Base-by-base conservation (phyloP, 2,888 invertebrate species). In the Scaptomyza reducta region DNA sequence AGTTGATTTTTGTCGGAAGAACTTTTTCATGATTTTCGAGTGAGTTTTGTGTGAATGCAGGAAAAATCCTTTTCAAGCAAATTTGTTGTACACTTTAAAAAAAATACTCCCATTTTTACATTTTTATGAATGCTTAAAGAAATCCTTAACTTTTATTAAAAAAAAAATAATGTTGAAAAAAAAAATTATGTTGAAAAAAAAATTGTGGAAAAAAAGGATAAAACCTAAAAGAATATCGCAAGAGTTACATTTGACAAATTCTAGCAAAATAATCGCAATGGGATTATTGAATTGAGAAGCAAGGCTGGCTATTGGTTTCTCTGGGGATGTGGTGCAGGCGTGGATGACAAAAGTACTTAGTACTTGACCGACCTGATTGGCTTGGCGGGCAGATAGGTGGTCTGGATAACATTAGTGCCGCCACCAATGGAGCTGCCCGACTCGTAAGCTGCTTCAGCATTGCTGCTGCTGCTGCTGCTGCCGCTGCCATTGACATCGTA, bases 351-450 rank as follows among this genome's bases (percentile, higher is more conserved):
- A 14, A 29, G 14, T 35, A 35, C 13, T 57, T 66, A 77, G 66
- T 66, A 77, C 54, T 61, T 74, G 38, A 50, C 61, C 13, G 73
- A 75, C 10, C 74, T 53, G 57, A 74, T 71, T 42, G 85, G 83
- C 64, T 76, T 85, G 31, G 81, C 33, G 42, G 89, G 89, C 76
- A 89, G 70, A 54, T 89, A 89, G 18, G 73, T 74, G 44, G 82
- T 84, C 63, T 64, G 83, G 35, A 77, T 70, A 16, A 77, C 38
- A 38, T 56, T 64, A n/a, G n/a, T 42, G 42, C 49, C 56, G 13
- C 35, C 42, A 6, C 0, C 7, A 38, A 9, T 11, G 59, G 41
- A 65, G 13, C 4, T 60, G 58, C 7, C 16, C 7, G 40, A 4
- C 1, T 44, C n/a, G 38, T 38, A 1, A 14, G 58, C 13, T 16